Percentiles rank a stretch among this genome's conserved stretches.
phyloP scores from a whole-genome alignment of 2,797 vertebrate species.

The Streptopelia turtur region DNA sequence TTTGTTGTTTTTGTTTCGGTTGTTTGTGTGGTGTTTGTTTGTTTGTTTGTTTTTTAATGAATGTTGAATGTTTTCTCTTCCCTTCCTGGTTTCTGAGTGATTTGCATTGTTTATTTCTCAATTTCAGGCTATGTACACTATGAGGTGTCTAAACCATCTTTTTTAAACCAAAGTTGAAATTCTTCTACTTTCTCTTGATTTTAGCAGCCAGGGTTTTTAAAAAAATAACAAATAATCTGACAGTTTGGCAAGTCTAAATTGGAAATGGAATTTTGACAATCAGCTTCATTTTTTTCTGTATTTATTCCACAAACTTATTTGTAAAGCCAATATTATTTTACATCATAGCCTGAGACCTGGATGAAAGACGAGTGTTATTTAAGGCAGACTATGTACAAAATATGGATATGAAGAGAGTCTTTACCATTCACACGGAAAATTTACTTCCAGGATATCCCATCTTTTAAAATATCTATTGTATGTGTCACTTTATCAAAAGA shows the following conservation, averaged over 20 bases:
- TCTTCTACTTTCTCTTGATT: neutral
- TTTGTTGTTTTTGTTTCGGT: neutral
- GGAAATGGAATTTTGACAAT: conserved; percentile 26
- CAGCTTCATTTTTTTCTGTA: neutral
- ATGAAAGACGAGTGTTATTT: neutral
- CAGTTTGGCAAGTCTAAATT: neutral
- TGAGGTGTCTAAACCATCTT: neutral
- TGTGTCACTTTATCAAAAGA: neutral
- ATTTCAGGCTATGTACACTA: neutral
- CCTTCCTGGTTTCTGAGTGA: neutral
- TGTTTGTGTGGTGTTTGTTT: neutral
- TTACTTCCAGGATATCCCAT: neutral
- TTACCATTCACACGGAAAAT: neutral
- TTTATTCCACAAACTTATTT: conserved; percentile 31
- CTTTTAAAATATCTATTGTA: neutral
- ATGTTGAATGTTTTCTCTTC: neutral
- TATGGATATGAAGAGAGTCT: neutral
- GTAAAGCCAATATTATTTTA: conserved; percentile 21
- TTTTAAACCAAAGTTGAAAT: neutral
- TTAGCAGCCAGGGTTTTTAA: neutral
- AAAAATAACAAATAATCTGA: conserved; percentile 22
- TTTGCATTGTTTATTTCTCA: neutral
- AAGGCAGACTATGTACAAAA: neutral
- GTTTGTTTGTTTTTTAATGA: neutral
- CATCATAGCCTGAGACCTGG: neutral